Percentiles rank a stretch among this genome's conserved stretches.
Evolutionary conservation across 2,113 vertebrate species (phyloP).

Genomic region (Chascanopsetta lugubris): DNA sequence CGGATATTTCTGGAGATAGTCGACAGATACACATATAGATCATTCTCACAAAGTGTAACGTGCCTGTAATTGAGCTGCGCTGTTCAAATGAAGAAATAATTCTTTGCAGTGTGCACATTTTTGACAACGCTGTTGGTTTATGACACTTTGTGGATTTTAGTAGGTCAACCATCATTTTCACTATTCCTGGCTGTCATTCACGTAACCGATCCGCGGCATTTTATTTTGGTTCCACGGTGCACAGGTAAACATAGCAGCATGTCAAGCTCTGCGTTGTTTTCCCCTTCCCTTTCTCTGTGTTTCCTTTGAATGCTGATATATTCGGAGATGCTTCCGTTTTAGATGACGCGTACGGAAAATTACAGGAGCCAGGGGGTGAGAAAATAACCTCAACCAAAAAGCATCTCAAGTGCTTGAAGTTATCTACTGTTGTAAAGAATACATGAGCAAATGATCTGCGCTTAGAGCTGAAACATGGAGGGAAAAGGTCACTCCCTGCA

Average conservation of each 20-base stretch:
- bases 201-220: slow-evolving; percentile 4
- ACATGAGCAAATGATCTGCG: slow-evolving; percentile 48
- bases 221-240: slow-evolving; percentile 18
- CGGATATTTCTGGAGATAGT: too few species aligned
- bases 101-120: slow-evolving; percentile 14
- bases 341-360: slow-evolving; percentile 58
- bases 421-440: slow-evolving; percentile 48
- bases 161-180: slow-evolving; percentile 52
- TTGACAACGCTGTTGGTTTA: slow-evolving; percentile 24
- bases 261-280: slow-evolving; percentile 43
- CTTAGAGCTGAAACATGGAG: slow-evolving; percentile 33
- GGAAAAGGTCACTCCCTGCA: slow-evolving; percentile 59
- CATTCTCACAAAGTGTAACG: neutral
- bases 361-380: neutral
- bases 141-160: slow-evolving; percentile 37
- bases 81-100: slow-evolving; percentile 7
- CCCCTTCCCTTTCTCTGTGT: slow-evolving; percentile 25
- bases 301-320: slow-evolving; percentile 33
- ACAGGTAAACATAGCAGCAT: slow-evolving; percentile 34
- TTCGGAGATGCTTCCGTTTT: slow-evolving; percentile 49
- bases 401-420: slow-evolving; percentile 30
- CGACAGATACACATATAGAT: neutral
- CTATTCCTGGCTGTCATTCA: slow-evolving; percentile 29
- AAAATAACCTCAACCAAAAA: slow-evolving; percentile 2
- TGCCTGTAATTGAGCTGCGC: slow-evolving; percentile 36